Evolutionary conservation across 2,888 invertebrate species (phyloP), one percentile per base, ranked within the genome.

Genomic region (Philhelius pedissequus): DNA sequence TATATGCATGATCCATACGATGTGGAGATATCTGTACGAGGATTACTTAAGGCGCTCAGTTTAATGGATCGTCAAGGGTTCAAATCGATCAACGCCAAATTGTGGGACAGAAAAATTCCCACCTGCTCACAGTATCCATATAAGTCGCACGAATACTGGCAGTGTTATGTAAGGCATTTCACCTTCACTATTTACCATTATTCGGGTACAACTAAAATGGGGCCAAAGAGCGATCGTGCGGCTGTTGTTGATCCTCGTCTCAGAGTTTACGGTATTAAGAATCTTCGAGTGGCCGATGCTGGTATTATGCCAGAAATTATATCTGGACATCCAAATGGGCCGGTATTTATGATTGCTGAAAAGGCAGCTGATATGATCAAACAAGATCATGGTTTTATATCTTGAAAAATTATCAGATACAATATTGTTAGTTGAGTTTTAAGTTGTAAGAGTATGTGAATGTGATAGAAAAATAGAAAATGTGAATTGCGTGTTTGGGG

Each of bases 1-100:
- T 96, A 96, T 89, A 92, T 95, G 71, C 92, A 93, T 8, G 92
- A 94, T 83, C 93, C 93, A 4, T 91, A 93, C 35, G 96, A 97
- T 87, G 90, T 94, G 1, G 92, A 93, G 18, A 94, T 94, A 0
- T 90, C 95, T 6, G 92, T 95, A 0, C 92, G 93, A 4, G 94
- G 94, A 0, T 93, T 95, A 4, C 92, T 94, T 8, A 92, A 93
- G 76, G 90, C 93, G 3, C 91, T 94, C 56, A 91, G 92, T 8
- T 87, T 93, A 11, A 92, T 92, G 75, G 89, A 92, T 0, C 93
- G 93, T 0, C 89, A 90, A 0, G 92, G 93, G 1, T 93, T 95
- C 88, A 91, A 92, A 87, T 90, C 90, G 35, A 92, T 93, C 27
- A 92, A 94, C 2, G 92, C 93, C 0, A 90, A 88, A 54, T 87